Evolutionary conservation across 2,797 vertebrate species (phyloP).

Genomic region (Eutrigla gurnardus): DNA sequence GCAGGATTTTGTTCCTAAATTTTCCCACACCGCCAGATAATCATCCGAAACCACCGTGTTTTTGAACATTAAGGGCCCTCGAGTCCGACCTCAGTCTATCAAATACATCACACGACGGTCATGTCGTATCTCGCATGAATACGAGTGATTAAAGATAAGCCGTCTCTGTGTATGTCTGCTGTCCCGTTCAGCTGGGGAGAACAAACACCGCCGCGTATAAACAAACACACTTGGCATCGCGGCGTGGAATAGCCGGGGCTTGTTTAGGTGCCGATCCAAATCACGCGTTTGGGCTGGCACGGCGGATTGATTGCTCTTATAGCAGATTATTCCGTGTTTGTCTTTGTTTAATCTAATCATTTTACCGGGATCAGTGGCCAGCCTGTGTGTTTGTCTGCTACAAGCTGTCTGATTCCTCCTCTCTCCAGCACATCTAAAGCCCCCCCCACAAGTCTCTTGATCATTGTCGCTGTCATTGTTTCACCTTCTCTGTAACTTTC

Average conservation of each 20-base stretch:
- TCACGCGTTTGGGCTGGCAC: constrained; percentile 71
- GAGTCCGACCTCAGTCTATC: constrained; percentile 16
- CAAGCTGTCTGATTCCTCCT: constrained; percentile 80
- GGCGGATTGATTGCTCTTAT: constrained; percentile 77
- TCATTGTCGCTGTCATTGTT: constrained; percentile 59
- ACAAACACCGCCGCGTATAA: constrained; percentile 70
- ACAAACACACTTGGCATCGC: constrained; percentile 74
- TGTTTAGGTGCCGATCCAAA: constrained; percentile 78
- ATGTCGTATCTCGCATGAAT: constrained; percentile 38
- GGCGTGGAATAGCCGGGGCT: constrained; percentile 61
- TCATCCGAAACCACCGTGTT: neutral
- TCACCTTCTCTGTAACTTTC: constrained; percentile 49
- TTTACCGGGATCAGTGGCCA: constrained; percentile 79
- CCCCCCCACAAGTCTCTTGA: constrained; percentile 44
- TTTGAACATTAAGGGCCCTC: neutral
- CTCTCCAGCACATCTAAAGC: constrained; percentile 64
- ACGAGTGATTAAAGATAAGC: constrained; percentile 67
- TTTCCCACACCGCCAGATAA: no score
- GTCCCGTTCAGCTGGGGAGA: constrained; percentile 55
- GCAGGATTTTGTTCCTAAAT: neutral
- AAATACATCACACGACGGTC: constrained; percentile 47
- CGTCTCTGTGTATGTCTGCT: constrained; percentile 57
- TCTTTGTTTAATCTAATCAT: constrained; percentile 83
- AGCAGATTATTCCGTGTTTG: constrained; percentile 81
- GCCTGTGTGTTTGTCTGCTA: constrained; percentile 78